Base-by-base conservation (phyloP, 2,888 invertebrate genomes). In the Coenonympha arcania region DNA sequence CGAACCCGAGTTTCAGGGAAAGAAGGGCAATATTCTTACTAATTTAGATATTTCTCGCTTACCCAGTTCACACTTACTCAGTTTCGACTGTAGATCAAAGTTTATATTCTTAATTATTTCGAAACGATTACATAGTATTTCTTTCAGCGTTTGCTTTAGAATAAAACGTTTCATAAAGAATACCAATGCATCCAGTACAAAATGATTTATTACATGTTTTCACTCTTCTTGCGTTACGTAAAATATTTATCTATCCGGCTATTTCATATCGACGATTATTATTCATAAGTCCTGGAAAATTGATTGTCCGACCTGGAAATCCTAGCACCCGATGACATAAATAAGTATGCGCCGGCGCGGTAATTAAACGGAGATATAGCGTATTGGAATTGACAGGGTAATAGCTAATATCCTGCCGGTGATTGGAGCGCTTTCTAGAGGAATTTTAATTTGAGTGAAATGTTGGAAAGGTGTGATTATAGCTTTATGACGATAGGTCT, bases 341-440 rank as follows among this genome's bases (percentile, higher is more conserved):
- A 68, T 65, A 65, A 61, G 59, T 57, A 49, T 49, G 47, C 50
- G 43, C 48, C 26, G 45, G 50, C 48, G 41, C 34, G 39, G 47
- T 50, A 55, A 57, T 59, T 59, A 55, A 54, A 55, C 48, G 22
- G 36, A 45, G 45, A 45, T 43, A 48, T 44, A 39, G 39, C 43
- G 40, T 46, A 55, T 52, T 46, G 52, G 52, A 52, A 55, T 55
- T 54, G 54, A 52, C 54, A 43, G 50, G 39, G 50, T 62, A 63
- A 63, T 63, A 59, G 60, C 55, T 59, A 57, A 64, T 63, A 62
- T 64, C 62, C 62, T 62, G 59, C 55, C 50, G 31, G 24, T 50
- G 50, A 57, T 51, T 54, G 55, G 42, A 57, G 47, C 54, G 55
- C 60, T 61, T 60, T 61, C 63, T 57, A 57, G 49, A 33, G 54